Percentiles rank a stretch among this genome's conserved stretches.
Evolutionary conservation across 1,140 invertebrate species (phyloP).

Genomic region (Drosophila nigromelanica): DNA sequence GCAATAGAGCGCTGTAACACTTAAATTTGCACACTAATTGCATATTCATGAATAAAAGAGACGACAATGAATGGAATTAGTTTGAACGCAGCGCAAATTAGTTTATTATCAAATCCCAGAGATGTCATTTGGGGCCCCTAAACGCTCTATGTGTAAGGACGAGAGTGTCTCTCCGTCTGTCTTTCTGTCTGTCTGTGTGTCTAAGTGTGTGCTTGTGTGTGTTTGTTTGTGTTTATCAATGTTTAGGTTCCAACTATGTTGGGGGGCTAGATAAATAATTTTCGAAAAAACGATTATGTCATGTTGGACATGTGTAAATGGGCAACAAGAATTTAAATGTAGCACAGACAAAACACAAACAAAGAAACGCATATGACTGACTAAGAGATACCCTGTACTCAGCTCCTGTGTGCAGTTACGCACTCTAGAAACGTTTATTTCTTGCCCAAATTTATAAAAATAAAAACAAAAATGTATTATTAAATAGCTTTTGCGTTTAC

Average conservation of each 20-base stretch:
- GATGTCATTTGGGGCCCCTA: slow-evolving; percentile 65
- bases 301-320: slow-evolving; percentile 75
- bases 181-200: slow-evolving; percentile 1
- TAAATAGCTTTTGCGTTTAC: no score
- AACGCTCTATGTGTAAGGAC: slow-evolving; percentile 38
- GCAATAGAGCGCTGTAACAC: slow-evolving; percentile 48
- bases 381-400: neutral
- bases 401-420: no score
- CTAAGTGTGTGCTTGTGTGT: slow-evolving; percentile 12
- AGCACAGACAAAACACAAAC: slow-evolving; percentile 26
- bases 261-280: slow-evolving; percentile 54
- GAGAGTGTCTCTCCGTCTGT: slow-evolving; percentile 9
- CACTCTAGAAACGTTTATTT: no score
- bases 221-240: slow-evolving; percentile 31
- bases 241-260: slow-evolving; percentile 28
- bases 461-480: no score
- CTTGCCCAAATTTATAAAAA: no score
- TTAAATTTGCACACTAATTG: slow-evolving; percentile 78
- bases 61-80: slow-evolving; percentile 26
- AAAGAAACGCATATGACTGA: slow-evolving; percentile 16
- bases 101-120: slow-evolving; percentile 77
- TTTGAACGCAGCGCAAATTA: slow-evolving; percentile 62
- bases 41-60: slow-evolving; percentile 79
- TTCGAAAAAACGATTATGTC: slow-evolving; percentile 72
- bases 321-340: slow-evolving; percentile 64